Conservation (phyloP, 2,113 vertebrate genomes). For the Chrysochloris asiatica region DNA sequence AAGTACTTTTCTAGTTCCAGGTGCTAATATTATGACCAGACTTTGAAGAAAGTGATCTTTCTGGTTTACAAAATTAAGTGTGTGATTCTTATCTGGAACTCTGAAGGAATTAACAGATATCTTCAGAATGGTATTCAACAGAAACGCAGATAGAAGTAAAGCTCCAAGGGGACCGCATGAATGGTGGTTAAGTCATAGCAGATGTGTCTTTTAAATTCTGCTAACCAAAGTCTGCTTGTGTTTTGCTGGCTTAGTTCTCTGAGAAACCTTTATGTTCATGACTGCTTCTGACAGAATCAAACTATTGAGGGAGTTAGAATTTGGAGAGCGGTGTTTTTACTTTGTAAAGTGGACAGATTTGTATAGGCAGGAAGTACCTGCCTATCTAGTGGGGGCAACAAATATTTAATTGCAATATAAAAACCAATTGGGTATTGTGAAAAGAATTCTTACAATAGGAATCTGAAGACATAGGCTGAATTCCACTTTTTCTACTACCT, state of each 20-base stretch:
- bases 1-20: slow-evolving; percentile 34
- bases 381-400: not conserved
- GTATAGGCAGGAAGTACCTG: slow-evolving; percentile 4
- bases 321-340: slow-evolving; percentile 2
- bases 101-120: slow-evolving; percentile 5
- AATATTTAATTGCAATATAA: not conserved
- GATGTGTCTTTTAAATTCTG: slow-evolving; percentile 42
- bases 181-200: slow-evolving; percentile 24
- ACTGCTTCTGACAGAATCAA: slow-evolving; percentile 24
- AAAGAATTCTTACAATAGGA: not conserved
- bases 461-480: not conserved
- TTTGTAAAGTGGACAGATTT: slow-evolving; percentile 12
- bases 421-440: not conserved
- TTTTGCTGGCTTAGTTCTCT: slow-evolving; percentile 20
- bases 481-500: not conserved
- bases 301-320: too few species aligned
- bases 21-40: slow-evolving; percentile 27
- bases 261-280: not conserved
- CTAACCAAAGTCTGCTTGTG: not conserved
- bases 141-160: not conserved
- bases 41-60: slow-evolving; percentile 40
- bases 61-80: not conserved
- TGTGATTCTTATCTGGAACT: slow-evolving; percentile 34
- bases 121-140: not conserved
- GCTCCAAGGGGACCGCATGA: not conserved